Base-by-base conservation (phyloP, 2,797 vertebrate genomes). In the Potorous gilbertii region DNA sequence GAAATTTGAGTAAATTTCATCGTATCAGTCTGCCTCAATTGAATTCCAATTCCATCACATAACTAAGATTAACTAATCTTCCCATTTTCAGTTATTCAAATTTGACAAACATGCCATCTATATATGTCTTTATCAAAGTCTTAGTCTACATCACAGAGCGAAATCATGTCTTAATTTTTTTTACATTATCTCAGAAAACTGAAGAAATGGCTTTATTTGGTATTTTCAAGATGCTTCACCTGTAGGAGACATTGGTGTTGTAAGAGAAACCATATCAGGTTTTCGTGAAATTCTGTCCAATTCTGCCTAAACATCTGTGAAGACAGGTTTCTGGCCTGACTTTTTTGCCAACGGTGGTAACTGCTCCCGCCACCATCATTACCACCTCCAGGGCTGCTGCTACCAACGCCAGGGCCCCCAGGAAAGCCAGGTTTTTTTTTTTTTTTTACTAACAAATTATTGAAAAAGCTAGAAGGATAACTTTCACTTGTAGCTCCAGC, bases 271-370 rank as follows among this genome's bases (percentile, higher is more conserved):
- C 90, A 99, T 98, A 97, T 99, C 99, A 93, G 99, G 99, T 98
- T 99, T 99, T 98, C 99, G 99, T 98, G 99, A 99, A 98, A 99
- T 99, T 98, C 99, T 99, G 98, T 99, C 99, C 97, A 99, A 98
- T 98, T 99, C 99, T 24, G 99, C 99, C 96, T 99, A 99, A 98
- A 99, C 99, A 54, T 99, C 99, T 54, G 99, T 99, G 98, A 99
- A 99, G 97, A 99, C 99, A 98, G 99, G 99, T 98, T 99, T 99
- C 81, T 99, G 99, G 98, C 99, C 99, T 99, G 52, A 52, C 5
- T 52, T 52, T 52, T 52, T 52, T 52, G 52, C 52, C 52, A 52
- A 8, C 0, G 52, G 52, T 52, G 52, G 52, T 52, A 52, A 52
- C 0, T 52, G 52, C 52, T 52, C 52, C 52, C 6, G 52, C 52